Evolutionary conservation across 2,888 invertebrate species (phyloP).

Genomic region (Onthophagus sagittarius): DNA sequence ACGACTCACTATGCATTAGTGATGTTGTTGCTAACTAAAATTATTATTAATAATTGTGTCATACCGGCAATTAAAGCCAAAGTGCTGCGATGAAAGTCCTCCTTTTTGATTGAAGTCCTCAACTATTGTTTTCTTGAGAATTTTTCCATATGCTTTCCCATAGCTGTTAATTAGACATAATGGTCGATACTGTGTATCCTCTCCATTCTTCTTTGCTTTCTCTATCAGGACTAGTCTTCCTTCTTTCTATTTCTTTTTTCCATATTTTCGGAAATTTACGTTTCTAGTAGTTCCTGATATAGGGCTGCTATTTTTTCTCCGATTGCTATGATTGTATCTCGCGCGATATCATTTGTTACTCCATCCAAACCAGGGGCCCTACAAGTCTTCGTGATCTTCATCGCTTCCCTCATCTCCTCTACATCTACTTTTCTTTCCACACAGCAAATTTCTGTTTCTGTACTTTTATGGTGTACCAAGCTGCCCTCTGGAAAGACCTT

Average conservation of each 20-base stretch:
- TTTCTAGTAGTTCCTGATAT: background rate
- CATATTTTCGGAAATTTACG: constrained; percentile 9
- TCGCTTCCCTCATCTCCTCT: no score
- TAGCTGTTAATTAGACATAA: constrained; percentile 31
- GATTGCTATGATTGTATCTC: background rate
- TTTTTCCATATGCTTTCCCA: constrained; percentile 32
- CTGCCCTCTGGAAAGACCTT: no score
- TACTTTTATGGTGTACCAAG: no score
- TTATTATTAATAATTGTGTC: no score
- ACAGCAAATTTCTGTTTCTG: no score
- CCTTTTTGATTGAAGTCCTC: constrained; percentile 23
- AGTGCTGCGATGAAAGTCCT: no score
- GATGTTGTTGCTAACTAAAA: no score
- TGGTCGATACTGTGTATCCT: constrained; percentile 27
- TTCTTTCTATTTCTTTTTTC: constrained; percentile 23
- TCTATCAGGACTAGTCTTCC: no score
- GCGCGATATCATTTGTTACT: background rate
- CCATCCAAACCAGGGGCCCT: background rate
- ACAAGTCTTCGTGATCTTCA: no score
- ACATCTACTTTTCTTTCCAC: no score
- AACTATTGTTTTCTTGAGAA: constrained; percentile 30
- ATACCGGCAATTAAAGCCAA: constrained; percentile 31
- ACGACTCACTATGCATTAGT: no score
- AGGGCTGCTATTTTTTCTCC: no score
- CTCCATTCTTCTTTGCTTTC: constrained; percentile 21